A percentile compares a stretch with the other conserved stretches of the same genome.
Conservation (phyloP, 2,888 invertebrate genomes). For the Boloria selene region DNA sequence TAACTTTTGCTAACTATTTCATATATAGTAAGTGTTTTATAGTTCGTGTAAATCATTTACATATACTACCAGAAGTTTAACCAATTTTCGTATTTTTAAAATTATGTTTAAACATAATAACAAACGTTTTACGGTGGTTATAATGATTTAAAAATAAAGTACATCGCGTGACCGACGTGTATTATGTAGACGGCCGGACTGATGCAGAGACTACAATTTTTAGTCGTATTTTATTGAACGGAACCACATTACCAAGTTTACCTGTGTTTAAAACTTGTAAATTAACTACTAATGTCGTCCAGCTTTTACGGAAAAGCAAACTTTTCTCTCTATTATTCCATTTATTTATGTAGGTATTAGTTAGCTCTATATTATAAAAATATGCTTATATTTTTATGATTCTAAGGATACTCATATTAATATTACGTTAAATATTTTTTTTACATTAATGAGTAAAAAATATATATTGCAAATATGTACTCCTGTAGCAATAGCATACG, state of each 20-base stretch:
- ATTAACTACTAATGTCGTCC: slow-evolving; percentile 37
- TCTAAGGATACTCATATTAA: no score
- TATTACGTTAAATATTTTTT: no score
- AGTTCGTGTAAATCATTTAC: no score
- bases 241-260: slow-evolving; percentile 42
- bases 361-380: neutral
- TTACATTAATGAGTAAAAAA: no score
- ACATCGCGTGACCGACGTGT: slow-evolving; percentile 43
- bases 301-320: slow-evolving; percentile 29
- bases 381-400: no score
- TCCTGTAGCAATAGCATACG: neutral
- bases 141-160: slow-evolving; percentile 38
- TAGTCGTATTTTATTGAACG: slow-evolving; percentile 41
- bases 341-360: neutral
- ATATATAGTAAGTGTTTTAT: no score
- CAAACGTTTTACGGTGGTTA: neutral
- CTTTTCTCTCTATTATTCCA: slow-evolving; percentile 26
- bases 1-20: no score
- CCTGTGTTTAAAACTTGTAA: slow-evolving; percentile 40
- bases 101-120: neutral
- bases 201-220: slow-evolving; percentile 46
- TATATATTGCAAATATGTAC: no score
- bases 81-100: no score
- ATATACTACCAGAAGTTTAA: no score
- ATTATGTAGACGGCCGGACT: slow-evolving; percentile 44